phyloP scores from a whole-genome alignment of 1,140 invertebrate genomes.

The Planococcus citri region DNA sequence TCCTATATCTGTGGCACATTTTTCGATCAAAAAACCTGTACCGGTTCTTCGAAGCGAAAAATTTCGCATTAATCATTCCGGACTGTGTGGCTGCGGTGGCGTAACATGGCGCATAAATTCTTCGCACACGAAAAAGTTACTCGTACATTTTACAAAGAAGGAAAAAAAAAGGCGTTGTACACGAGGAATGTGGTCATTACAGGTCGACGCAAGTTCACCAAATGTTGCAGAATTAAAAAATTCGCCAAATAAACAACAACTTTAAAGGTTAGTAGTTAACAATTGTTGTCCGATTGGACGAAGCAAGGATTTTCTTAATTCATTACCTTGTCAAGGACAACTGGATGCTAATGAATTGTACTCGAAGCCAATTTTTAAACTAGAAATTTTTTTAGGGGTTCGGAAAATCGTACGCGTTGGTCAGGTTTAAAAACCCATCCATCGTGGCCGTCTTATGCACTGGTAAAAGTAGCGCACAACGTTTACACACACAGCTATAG shows the following conservation, averaged over 20 bases:
- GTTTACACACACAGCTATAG: not conserved
- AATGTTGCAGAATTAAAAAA: not conserved
- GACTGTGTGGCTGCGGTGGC: too few species aligned
- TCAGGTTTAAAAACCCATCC: not conserved
- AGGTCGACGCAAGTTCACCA: not conserved
- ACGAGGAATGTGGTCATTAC: conserved; percentile 1
- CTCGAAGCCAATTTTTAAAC: not conserved
- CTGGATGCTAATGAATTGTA: not conserved
- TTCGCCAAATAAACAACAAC: not conserved
- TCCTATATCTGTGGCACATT: too few species aligned
- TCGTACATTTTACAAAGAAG: too few species aligned
- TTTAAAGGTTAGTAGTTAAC: not conserved
- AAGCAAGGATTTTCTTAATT: not conserved
- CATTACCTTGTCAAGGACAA: not conserved
- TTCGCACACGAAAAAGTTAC: not conserved
- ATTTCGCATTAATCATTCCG: not conserved
- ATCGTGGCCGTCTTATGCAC: too few species aligned
- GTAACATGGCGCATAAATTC: too few species aligned
- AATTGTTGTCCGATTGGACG: not conserved
- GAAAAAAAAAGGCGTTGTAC: not conserved
- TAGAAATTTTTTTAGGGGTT: not conserved
- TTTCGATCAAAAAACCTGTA: not conserved
- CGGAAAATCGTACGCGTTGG: not conserved
- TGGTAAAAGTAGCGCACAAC: not conserved
- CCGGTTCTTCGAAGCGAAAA: not conserved